Percentiles rank a stretch among this genome's conserved stretches.
These are phyloP conservation scores for Leguminivora glycinivorella DNA, from an alignment of 1,140 invertebrate species.

Conservation along the genomic window DNA sequence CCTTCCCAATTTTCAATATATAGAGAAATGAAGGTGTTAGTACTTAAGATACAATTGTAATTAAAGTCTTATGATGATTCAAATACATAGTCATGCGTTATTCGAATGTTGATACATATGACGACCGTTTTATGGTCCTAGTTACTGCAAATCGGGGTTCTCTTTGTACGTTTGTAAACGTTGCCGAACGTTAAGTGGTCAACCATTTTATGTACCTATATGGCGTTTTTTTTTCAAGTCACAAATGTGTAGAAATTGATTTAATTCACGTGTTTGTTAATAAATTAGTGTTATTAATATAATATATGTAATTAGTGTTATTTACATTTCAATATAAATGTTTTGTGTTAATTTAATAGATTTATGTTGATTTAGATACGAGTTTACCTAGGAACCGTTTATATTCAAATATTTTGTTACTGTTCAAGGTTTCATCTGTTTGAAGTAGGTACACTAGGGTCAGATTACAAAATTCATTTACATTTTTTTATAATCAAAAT, in stretches of 20 bases:
- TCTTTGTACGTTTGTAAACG: constrained; percentile 34
- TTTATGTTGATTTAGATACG: constrained; percentile 50
- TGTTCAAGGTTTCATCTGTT: constrained; percentile 25
- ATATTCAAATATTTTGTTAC: constrained; percentile 37
- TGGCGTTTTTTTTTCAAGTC: constrained; percentile 16
- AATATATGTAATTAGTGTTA: constrained; percentile 62
- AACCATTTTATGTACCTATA: constrained; percentile 14
- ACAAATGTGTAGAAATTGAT: constrained; percentile 34
- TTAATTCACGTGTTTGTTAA: constrained; percentile 49
- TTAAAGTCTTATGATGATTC: constrained; percentile 57
- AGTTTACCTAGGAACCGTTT: constrained; percentile 37
- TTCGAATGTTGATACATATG: constrained; percentile 36
- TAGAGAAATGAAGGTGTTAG: constrained; percentile 28
- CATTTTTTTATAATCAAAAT: neutral
- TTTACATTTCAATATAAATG: constrained; percentile 56
- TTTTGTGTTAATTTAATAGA: constrained; percentile 56
- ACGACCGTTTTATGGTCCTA: constrained; percentile 33
- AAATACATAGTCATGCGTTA: constrained; percentile 47
- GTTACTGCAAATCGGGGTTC: constrained; percentile 45
- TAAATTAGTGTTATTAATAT: constrained; percentile 55
- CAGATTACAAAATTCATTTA: neutral
- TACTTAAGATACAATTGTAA: constrained; percentile 34
- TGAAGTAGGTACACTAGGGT: constrained; percentile 30
- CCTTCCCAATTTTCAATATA: constrained; percentile 22
- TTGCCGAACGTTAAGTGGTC: constrained; percentile 17